Base-by-base conservation (phyloP, 2,888 invertebrate genomes). In the Eutolmus rufibarbis region DNA sequence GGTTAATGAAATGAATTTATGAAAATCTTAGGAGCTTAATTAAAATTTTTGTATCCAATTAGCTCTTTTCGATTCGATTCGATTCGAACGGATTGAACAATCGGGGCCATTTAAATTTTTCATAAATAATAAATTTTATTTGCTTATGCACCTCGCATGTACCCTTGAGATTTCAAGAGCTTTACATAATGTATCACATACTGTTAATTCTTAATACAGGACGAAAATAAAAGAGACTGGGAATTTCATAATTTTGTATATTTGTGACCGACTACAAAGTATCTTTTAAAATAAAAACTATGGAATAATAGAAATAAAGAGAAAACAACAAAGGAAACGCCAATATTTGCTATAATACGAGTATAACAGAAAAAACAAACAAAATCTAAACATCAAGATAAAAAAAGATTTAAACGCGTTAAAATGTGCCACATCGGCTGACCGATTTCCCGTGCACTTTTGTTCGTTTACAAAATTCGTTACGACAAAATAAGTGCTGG, bases 321-420 rank as follows among this genome's bases (percentile, higher is more conserved):
- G 78, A 88, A 88, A 87, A 88, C 88, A 88, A 88, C 88, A 88
- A 87, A 88, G 74, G 88, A 88, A 88, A 88, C 88, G 88, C 88
- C 88, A 84, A 87, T 87, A 74, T 84, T 66, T 84, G 57, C 57
- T 84, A 79, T 66, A 84, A 66, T 84, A 84, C 82, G 82, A 66
- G 40, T 66, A 82, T 82, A 85, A 88, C 84, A 88, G 77, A 87
- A 87, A n/a, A 77, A 46, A 87, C 77, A 79, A 87, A 78, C 37
- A 87, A 87, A 79, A 85, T 46, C 28, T 66, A 23, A 85, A 85
- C 28, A 43, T 84, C 23, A 66, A 66, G 37, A 66, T 57, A 66
- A 84, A 57, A 51, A 56, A 66, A 84, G 56, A 56, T 66, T 81
- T 37, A 40, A 51, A 51, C 51, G 46, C 51, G n/a, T 7, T 79